Evolutionary conservation across 2,888 invertebrate genomes (phyloP).

Genomic region (Augiades crinisus): DNA sequence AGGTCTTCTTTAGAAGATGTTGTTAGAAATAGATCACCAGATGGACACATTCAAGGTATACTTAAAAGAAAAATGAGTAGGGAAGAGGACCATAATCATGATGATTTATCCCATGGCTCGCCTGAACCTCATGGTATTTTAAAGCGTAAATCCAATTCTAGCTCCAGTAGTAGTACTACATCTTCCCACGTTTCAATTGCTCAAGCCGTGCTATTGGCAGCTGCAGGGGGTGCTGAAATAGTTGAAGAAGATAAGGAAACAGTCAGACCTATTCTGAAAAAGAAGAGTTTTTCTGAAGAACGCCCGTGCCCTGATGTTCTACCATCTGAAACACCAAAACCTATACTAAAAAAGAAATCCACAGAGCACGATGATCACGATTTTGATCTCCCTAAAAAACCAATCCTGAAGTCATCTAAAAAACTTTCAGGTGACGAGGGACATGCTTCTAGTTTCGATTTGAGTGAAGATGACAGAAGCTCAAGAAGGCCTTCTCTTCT

Average conservation of each 20-base stretch:
- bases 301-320: conserved; percentile 75
- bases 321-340: conserved; percentile 81
- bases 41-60: conserved; percentile 84
- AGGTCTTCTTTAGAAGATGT: conserved; percentile 87
- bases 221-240: conserved; percentile 82
- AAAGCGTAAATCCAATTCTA: conserved; percentile 88
- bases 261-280: conserved; percentile 90
- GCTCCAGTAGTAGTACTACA: conserved; percentile 83
- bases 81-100: conserved; percentile 83
- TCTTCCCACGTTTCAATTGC: conserved; percentile 86
- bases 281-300: conserved; percentile 89
- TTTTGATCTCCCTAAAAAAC: conserved; percentile 86
- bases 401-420: conserved; percentile 88
- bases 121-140: conserved; percentile 90
- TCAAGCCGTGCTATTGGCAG: conserved; percentile 84
- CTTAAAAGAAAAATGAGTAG: conserved; percentile 86
- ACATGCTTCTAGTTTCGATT: conserved; percentile 77
- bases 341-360: conserved; percentile 94
- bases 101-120: conserved; percentile 82
- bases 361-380: conserved; percentile 88
- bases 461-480: conserved; percentile 78
- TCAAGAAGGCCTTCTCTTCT: conserved; percentile 81
- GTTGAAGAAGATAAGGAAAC: conserved; percentile 80
- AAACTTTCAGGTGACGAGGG: conserved; percentile 85
- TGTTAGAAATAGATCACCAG: conserved; percentile 83